Evolutionary conservation across 1,140 invertebrate genomes (phyloP), one percentile per base, ranked within the genome.

Genomic region (Campoletis sonorensis): DNA sequence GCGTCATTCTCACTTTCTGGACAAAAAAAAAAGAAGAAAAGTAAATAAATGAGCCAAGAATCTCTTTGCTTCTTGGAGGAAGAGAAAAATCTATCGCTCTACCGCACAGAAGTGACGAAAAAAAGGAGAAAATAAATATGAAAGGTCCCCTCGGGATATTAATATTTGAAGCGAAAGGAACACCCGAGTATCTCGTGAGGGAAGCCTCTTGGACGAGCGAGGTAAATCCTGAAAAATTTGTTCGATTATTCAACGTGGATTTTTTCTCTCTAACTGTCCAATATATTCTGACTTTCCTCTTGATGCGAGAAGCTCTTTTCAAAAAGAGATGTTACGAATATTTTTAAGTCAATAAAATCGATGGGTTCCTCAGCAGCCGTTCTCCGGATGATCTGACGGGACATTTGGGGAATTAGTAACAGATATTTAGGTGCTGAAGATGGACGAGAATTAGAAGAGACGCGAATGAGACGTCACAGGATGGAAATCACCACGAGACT

Each of bases 141-240:
- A 49, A 73, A 73, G 37, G 37, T 73, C 40, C 21, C 71, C 40
- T 67, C 10, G 45, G 21, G 40, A 49, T 73, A 73, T 73, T 45
- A 73, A 40, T 73, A 73, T 73, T 73, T 49, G 40, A 73, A 73
- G 40, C 21, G 37, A 27, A 67, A n/a, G 30, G 23, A 21, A 45
- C 40, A 49, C 27, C 18, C 37, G 33, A 71, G 40, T 26, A 51
- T 73, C 21, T 73, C 23, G 18, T 23, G 18, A 4, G 21, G 54
- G 18, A 18, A 58, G 23, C 68, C 18, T 33, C 21, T 37, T 49
- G 11, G 5, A 23, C n/a, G 18, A 26, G n/a, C 71, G 40, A 73
- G 26, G 40, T 73, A 73, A 51, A 73, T 73, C 7, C 37, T 23
- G 71, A 73, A 51, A 73, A 49, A 73, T 73, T 73, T 13, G 23